Conservation (phyloP, 2,797 vertebrate species). For the Percopsis omiscomaycus region DNA sequence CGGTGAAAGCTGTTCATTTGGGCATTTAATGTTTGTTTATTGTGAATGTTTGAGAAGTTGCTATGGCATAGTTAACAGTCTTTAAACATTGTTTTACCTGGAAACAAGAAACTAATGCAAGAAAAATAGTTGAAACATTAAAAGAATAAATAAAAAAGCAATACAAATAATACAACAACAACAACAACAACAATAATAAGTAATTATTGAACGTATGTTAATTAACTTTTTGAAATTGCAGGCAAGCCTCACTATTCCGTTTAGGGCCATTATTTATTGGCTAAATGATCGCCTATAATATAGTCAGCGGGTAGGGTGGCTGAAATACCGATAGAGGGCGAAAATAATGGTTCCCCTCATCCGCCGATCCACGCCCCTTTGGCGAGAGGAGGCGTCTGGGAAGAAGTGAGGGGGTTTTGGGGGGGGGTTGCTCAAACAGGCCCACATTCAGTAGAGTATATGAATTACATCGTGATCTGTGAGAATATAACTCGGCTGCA, state of each 20-base stretch:
- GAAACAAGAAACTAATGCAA: not conserved
- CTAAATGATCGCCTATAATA: slow-evolving; percentile 19
- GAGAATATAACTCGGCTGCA: slow-evolving; percentile 73
- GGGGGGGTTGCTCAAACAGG: not conserved
- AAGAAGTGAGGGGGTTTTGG: slow-evolving; percentile 21
- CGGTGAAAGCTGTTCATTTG: slow-evolving; percentile 67
- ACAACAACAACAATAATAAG: too few species aligned
- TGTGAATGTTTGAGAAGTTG: slow-evolving; percentile 44
- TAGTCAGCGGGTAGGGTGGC: slow-evolving; percentile 37
- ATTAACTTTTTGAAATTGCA: too few species aligned
- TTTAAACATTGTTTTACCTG: slow-evolving; percentile 57
- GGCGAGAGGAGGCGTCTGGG: slow-evolving; percentile 30
- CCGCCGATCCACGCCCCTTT: not conserved
- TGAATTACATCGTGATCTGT: slow-evolving; percentile 78
- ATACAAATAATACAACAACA: too few species aligned
- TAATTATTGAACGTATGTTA: too few species aligned
- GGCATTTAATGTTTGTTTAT: slow-evolving; percentile 63
- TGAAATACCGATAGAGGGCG: slow-evolving; percentile 75
- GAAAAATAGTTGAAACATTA: not conserved
- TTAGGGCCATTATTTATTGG: not conserved
- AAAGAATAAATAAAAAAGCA: not conserved
- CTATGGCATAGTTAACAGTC: slow-evolving; percentile 48
- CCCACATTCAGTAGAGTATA: slow-evolving; percentile 49
- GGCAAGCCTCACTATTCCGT: not conserved
- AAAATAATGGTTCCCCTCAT: slow-evolving; percentile 9